phyloP scores from a whole-genome alignment of 1,140 invertebrate species.

The Drosophila melanica region DNA sequence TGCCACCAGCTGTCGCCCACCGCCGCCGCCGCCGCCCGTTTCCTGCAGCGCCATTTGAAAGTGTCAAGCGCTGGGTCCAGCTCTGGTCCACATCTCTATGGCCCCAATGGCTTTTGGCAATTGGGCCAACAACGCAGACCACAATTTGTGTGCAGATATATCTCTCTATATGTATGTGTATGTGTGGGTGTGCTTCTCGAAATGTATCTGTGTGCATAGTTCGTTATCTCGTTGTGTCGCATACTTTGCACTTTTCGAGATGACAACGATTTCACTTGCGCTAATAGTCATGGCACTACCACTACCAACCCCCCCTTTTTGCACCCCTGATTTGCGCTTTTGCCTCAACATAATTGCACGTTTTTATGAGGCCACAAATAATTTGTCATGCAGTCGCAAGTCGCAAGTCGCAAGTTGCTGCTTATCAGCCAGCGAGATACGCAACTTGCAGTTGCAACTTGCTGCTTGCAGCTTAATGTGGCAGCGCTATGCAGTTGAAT shows the following conservation, averaged over 20 bases:
- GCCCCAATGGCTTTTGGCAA: slow-evolving; percentile 40
- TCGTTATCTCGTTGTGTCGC: slow-evolving; percentile 29
- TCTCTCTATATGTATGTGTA: slow-evolving; percentile 4
- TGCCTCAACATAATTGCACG: slow-evolving; percentile 45
- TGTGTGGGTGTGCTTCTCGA: slow-evolving; percentile 1
- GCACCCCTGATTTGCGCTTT: slow-evolving; percentile 26
- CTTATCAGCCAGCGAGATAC: slow-evolving; percentile 17
- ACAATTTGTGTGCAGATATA: slow-evolving; percentile 24
- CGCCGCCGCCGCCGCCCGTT: neutral
- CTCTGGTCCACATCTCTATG: slow-evolving; percentile 25
- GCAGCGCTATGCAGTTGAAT: slow-evolving; percentile 5
- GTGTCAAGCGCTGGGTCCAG: slow-evolving; percentile 37
- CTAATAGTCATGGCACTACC: slow-evolving; percentile 13
- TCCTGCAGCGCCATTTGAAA: slow-evolving; percentile 29
- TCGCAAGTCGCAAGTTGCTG: slow-evolving; percentile 25
- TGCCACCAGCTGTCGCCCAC: neutral
- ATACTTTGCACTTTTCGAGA: slow-evolving; percentile 32
- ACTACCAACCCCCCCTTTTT: neutral
- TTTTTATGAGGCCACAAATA: slow-evolving; percentile 47
- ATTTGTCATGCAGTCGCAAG: slow-evolving; percentile 45
- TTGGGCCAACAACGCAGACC: slow-evolving; percentile 45
- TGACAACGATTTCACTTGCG: slow-evolving; percentile 40
- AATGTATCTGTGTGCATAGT: slow-evolving; percentile 15
- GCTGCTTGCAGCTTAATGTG: slow-evolving; percentile 13
- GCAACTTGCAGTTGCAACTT: slow-evolving; percentile 20